phyloP scores from a whole-genome alignment of 2,888 invertebrate species.

The Drosophila sordidula region DNA sequence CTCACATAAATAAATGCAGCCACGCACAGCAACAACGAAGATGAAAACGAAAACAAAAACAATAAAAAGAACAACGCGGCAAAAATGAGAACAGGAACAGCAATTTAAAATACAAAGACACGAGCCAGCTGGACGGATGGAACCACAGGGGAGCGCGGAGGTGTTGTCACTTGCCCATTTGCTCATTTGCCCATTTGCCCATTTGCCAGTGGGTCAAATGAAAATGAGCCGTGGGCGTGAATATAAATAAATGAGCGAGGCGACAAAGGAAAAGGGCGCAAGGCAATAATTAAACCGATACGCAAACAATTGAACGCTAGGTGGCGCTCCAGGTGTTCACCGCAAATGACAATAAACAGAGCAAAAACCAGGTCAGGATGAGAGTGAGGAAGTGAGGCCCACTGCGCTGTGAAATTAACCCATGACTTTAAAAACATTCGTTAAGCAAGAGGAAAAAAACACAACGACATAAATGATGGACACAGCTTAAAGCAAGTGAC shows the following conservation, averaged over 20 bases:
- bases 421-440: constrained; percentile 56
- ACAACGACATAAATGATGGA: constrained; percentile 46
- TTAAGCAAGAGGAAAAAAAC: constrained; percentile 26
- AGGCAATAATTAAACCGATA: constrained; percentile 77
- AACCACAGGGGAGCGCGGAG: constrained; percentile 8
- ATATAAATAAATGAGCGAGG: constrained; percentile 73
- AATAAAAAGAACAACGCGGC: constrained; percentile 25
- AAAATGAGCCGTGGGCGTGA: constrained; percentile 79
- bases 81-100: constrained; percentile 64
- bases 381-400: neutral
- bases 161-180: constrained; percentile 29
- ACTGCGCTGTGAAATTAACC: constrained; percentile 48
- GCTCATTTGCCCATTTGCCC: constrained; percentile 14
- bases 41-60: constrained; percentile 20
- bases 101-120: constrained; percentile 78
- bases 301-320: constrained; percentile 77
- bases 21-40: constrained; percentile 49
- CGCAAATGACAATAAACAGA: constrained; percentile 46
- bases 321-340: constrained; percentile 65
- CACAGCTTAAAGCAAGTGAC: constrained; percentile 54
- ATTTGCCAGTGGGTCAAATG: constrained; percentile 70
- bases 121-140: constrained; percentile 44
- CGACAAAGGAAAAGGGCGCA: constrained; percentile 46
- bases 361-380: neutral
- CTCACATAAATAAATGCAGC: constrained; percentile 72